Evolutionary conservation across 1,140 invertebrate species (phyloP), one percentile per base, ranked within the genome.

Genomic region (Micrasema longulum): DNA sequence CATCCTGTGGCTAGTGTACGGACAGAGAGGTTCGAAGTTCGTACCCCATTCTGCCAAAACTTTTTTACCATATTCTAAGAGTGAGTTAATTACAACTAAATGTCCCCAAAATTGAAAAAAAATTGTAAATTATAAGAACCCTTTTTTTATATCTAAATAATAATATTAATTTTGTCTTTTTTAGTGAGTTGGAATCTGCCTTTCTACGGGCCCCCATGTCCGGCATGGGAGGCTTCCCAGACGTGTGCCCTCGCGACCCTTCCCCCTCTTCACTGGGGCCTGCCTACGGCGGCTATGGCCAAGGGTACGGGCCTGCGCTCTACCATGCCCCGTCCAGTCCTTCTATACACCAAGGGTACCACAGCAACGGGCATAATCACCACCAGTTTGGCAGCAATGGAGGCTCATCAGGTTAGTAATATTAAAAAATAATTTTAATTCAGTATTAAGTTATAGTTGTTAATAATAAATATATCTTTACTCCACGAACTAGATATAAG

Each of bases 301-400:
- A 18, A 16, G 22, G 20, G 6, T 31, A 41, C 36, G 57, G 20
- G 18, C 68, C 55, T 35, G n/a, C 45, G 43, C 41, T 43, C 11
- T 53, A 53, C 50, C 68, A 62, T 31, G n/a, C 43, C 14, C 73
- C 73, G 36, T 48, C 73, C 2, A 73, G 75, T 48, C 75, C 75
- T 5, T 70, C 73, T 2, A n/a, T 64, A 10, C 74, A 76, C 65
- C 75, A 76, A 55, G 72, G 75, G 11, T 76, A 76, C 63, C 74
- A 76, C 63, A 64, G 62, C 41, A 73, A 76, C 36, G 71, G 72
- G 9, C 71, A 71, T 50, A 47, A 70, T 38, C 67, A 69, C 53
- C 69, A 73, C 47, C 72, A 76, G 36, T 67, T 18, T 14, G 52
- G 48, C 16, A 76, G 70, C 64, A 71, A 72, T 23, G 57, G 38